Base-by-base conservation (phyloP, 2,113 vertebrate species). In the Oreocharis arfaki region DNA sequence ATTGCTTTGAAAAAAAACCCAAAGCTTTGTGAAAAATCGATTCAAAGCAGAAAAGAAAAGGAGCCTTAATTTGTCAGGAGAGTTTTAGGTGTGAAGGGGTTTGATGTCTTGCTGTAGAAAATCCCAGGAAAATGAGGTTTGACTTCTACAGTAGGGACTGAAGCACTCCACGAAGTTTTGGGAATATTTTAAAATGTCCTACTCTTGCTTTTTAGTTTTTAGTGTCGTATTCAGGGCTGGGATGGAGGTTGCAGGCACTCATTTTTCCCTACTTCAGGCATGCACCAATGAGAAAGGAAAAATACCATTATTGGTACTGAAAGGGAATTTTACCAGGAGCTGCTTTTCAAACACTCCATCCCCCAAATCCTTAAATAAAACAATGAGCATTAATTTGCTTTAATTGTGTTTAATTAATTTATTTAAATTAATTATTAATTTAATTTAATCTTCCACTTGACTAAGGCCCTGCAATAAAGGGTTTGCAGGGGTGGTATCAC, bases 221-320 rank as follows among this genome's bases (percentile, higher is more conserved):
- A 77, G 30, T 78, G 35, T 17, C 0, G 0, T 44, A 1, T 44
- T 75, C 79, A n/a, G n/a, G 60, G 41, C 27, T 30, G 15, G 39
- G 18, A 15, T 60, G 59, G 11, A 44, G 14, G 30, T 44, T 81
- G 22, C 61, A 28, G 21, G n/a, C 11, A 37, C 23, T 64, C 15
- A 1, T 73, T 69, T 84, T 70, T 57, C 39, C 20, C 26, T 17
- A 13, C 0, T 68, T 61, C 17, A 32, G 17, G 37, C 26, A 21
- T 57, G 20, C 9, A 13, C 27, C n/a, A 41, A 16, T 46, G 32
- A 59, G 46, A 61, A 61, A 84, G 21, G 24, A 56, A 81, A 53
- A 81, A 53, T 11, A 19, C 12, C 33, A 6, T 26, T 41, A 13
- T 16, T 76, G 7, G 22, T 60, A 35, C 6, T n/a, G 20, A 39